Conservation (phyloP, 2,888 invertebrate species). For the Parascotia fuliginaria region DNA sequence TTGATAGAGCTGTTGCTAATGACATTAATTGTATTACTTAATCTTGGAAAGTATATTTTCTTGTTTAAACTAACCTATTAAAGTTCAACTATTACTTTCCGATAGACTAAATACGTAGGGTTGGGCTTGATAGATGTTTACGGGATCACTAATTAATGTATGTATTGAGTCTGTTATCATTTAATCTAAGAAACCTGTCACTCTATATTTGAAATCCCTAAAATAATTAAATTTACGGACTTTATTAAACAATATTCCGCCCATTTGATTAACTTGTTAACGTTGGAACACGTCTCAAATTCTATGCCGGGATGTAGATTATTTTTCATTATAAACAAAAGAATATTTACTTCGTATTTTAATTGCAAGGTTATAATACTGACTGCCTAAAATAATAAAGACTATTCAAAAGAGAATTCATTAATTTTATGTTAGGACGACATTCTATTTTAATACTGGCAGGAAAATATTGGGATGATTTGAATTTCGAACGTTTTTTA, state of each 20-base stretch:
- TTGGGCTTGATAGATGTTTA: constrained; percentile 38
- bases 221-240: constrained; percentile 8
- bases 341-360: background rate
- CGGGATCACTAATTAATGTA: constrained; percentile 30
- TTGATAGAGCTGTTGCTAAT: background rate
- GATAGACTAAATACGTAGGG: constrained; percentile 40
- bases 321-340: constrained; percentile 1
- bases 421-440: background rate
- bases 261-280: constrained; percentile 4
- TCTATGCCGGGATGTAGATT: background rate
- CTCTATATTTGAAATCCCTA: constrained; percentile 4
- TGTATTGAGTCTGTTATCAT: constrained; percentile 32
- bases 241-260: constrained; percentile 4
- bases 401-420: background rate
- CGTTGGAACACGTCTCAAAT: background rate
- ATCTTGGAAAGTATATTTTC: constrained; percentile 23
- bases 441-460: too few species aligned
- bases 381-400: background rate
- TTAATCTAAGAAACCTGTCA: constrained; percentile 25
- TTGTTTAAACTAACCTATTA: constrained; percentile 38
- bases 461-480: too few species aligned
- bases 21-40: constrained; percentile 19
- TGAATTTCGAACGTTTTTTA: too few species aligned
- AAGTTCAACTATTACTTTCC: constrained; percentile 36
- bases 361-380: background rate